Evolutionary conservation across 2,797 vertebrate genomes (phyloP).

Genomic region (Hyperoplus lanceolatus): DNA sequence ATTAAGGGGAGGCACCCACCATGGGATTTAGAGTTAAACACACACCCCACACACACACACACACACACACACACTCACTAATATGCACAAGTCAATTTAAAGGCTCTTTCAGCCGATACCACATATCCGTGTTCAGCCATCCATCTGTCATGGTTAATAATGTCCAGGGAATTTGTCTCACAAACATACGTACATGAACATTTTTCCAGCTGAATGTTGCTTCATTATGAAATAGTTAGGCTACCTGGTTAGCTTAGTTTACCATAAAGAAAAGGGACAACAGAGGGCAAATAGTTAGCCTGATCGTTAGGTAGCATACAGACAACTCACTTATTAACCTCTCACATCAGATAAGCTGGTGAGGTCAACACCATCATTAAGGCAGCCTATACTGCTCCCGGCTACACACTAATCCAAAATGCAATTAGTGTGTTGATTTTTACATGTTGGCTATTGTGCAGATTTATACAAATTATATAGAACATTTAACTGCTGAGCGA

Average conservation of each 20-base stretch:
- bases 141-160: background rate
- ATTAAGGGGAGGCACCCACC: slow-evolving; percentile 79
- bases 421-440: too few species aligned
- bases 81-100: slow-evolving; percentile 67
- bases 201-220: background rate
- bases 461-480: too few species aligned
- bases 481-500: background rate
- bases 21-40: slow-evolving; percentile 67
- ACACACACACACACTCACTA: slow-evolving; percentile 8
- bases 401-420: background rate
- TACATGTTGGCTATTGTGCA: too few species aligned
- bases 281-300: background rate
- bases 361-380: background rate
- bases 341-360: background rate
- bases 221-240: background rate
- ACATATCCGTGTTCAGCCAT: background rate
- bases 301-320: too few species aligned
- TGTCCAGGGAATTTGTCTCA: background rate
- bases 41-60: slow-evolving; percentile 2
- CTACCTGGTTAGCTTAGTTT: slow-evolving; percentile 2
- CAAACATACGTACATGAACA: too few species aligned
- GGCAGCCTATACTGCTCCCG: background rate
- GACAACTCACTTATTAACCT: background rate
- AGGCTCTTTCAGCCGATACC: slow-evolving; percentile 15
- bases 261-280: background rate